Evolutionary conservation across 2,113 vertebrate genomes (phyloP).

Genomic region (Lathamus discolor): DNA sequence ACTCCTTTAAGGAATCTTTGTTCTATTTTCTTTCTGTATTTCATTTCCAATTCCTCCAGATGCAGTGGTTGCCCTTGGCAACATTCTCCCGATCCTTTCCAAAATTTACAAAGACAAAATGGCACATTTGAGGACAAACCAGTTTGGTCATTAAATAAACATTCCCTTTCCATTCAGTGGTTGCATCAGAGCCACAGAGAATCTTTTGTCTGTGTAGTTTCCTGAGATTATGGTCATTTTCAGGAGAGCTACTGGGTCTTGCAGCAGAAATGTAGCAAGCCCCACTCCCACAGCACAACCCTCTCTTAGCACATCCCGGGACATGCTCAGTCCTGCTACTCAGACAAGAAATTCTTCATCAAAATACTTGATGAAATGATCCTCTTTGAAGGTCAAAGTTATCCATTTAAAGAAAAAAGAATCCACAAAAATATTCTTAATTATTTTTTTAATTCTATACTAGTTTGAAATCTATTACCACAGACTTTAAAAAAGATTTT

Average conservation of each 20-base stretch:
- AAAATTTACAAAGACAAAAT: slow-evolving; percentile 16
- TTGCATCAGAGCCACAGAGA: background rate
- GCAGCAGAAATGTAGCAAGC: background rate
- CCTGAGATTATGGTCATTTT: background rate
- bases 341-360: background rate
- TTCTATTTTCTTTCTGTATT: slow-evolving; percentile 7
- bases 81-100: background rate
- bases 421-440: background rate
- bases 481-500: background rate
- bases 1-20: background rate
- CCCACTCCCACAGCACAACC: background rate
- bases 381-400: background rate
- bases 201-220: background rate
- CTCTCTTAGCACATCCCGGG: background rate
- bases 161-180: background rate
- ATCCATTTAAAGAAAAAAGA: background rate
- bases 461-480: background rate
- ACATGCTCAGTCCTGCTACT: background rate
- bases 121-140: background rate
- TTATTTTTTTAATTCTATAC: background rate
- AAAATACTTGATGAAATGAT: background rate
- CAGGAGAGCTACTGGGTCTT: background rate
- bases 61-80: slow-evolving; percentile 31
- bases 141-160: background rate
- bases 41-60: background rate